A percentile compares a stretch with the other conserved stretches of the same genome.
Conservation (phyloP, 2,113 vertebrate genomes). For the Crocuta crocuta region DNA sequence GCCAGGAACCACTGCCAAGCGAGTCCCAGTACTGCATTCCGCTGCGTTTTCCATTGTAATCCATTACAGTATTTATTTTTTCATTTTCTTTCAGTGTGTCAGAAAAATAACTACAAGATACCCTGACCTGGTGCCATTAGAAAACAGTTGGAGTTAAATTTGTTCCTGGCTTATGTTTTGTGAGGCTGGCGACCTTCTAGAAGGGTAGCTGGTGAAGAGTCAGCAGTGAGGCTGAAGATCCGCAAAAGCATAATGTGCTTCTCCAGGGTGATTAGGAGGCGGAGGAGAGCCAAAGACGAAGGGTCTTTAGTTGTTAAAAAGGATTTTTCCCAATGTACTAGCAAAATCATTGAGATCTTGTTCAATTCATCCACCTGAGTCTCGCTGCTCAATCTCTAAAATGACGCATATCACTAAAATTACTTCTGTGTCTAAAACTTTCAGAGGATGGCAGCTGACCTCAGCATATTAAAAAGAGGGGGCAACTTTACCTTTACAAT, state of each 20-base stretch:
- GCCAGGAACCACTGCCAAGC: background rate
- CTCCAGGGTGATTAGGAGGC: accelerated
- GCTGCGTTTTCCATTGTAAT: background rate
- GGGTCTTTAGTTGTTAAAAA: too few species aligned
- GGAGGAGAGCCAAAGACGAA: accelerated
- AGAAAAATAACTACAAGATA: background rate
- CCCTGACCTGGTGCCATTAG: background rate
- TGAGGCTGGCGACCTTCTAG: background rate
- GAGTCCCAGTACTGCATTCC: background rate
- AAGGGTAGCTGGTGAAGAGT: background rate
- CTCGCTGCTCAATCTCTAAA: background rate
- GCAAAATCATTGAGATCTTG: background rate
- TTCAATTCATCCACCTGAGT: too few species aligned
- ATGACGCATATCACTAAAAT: background rate
- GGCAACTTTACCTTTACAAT: background rate
- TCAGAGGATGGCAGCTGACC: background rate
- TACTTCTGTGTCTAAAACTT: background rate
- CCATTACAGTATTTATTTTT: background rate
- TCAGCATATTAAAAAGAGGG: background rate
- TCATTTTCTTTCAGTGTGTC: background rate
- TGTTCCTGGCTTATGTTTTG: background rate
- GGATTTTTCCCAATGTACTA: background rate
- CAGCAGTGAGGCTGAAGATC: background rate
- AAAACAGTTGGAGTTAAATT: background rate
- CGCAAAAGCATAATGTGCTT: accelerated